These are phyloP conservation scores for Tolmerus cingulatus DNA, from an alignment of 2,888 invertebrate genomes.

Conservation along the genomic window DNA sequence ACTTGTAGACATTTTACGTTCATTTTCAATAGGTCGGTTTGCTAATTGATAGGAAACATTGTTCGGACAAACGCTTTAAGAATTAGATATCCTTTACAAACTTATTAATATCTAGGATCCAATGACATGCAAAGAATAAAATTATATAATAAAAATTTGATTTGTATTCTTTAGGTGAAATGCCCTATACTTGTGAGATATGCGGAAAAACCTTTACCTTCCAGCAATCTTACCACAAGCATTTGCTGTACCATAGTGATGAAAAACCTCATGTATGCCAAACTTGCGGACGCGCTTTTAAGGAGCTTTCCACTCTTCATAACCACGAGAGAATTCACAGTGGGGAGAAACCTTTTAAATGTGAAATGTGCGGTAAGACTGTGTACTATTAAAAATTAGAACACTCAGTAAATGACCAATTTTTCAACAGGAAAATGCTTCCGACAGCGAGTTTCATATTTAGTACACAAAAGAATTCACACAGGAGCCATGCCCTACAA, in stretches of 20 bases:
- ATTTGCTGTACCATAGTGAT: conserved; percentile 84
- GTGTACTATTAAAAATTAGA: neutral
- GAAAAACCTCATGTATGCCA: conserved; percentile 81
- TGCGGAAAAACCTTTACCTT: conserved; percentile 88
- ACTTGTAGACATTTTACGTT: no score
- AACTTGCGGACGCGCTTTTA: conserved; percentile 83
- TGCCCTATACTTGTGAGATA: conserved; percentile 82
- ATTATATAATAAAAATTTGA: neutral
- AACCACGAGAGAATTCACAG: conserved; percentile 82
- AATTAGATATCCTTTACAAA: no score
- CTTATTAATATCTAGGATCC: no score
- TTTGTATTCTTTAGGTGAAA: conserved; percentile 72
- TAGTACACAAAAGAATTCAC: conserved; percentile 74
- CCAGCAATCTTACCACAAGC: conserved; percentile 90
- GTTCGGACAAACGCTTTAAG: no score
- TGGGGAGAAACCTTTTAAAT: conserved; percentile 86
- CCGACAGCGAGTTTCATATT: conserved; percentile 83
- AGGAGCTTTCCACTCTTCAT: conserved; percentile 85
- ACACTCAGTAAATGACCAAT: neutral
- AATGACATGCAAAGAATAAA: no score
- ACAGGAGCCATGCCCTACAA: conserved; percentile 86
- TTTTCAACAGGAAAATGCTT: conserved; percentile 79
- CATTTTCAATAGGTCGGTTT: no score
- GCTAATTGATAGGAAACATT: no score
- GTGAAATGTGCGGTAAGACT: conserved; percentile 82